Percentiles rank a stretch among this genome's conserved stretches.
Evolutionary conservation across 1,140 invertebrate species (phyloP).

Genomic region (Trichonephila clavipes): DNA sequence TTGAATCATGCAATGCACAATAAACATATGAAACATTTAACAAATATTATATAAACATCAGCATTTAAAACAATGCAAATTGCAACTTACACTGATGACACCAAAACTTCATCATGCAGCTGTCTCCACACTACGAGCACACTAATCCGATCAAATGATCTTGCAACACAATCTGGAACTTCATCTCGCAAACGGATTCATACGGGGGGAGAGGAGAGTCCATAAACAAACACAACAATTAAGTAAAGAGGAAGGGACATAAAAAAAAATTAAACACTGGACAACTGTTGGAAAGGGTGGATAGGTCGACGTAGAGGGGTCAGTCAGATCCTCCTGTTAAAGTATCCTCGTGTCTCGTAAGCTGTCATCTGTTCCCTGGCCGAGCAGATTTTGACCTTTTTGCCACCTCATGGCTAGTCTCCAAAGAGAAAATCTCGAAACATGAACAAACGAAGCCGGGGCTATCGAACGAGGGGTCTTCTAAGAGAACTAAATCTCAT

Average conservation of each 20-base stretch:
- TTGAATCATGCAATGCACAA: no score
- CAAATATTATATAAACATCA: background rate
- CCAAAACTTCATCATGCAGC: constrained; percentile 74
- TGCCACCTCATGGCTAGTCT: background rate
- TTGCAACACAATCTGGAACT: background rate
- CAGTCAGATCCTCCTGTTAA: background rate
- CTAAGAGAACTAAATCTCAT: background rate
- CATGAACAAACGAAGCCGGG: background rate
- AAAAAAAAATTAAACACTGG: background rate
- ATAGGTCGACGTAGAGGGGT: background rate
- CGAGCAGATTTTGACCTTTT: constrained; percentile 1
- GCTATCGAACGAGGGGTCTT: background rate
- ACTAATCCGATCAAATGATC: background rate
- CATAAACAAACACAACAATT: background rate
- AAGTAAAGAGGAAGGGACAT: background rate
- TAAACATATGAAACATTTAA: no score
- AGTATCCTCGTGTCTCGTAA: background rate
- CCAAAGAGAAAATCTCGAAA: background rate
- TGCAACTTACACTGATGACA: constrained; percentile 72
- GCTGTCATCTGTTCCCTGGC: background rate
- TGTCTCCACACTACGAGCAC: background rate
- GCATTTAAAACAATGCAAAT: background rate
- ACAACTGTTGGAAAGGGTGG: background rate
- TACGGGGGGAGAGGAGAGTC: background rate
- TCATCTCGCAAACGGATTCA: background rate